Conservation (phyloP, 2,113 vertebrate genomes). For the Nothocercus julius region DNA sequence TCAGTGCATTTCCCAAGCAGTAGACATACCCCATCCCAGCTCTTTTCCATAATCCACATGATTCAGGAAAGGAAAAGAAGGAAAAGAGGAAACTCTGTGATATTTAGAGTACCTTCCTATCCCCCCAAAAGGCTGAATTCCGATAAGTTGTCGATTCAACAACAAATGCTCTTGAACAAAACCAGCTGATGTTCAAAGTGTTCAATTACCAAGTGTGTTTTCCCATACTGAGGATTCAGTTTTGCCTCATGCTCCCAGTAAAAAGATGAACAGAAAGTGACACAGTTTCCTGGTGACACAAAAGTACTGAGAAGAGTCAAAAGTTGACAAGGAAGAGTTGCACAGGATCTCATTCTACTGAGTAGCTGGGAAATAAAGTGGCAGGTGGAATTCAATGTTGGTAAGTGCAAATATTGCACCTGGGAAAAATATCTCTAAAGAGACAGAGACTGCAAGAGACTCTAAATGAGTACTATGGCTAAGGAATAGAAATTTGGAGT, state of each 20-base stretch:
- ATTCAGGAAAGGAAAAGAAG: background rate
- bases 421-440: constrained; percentile 13
- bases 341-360: background rate
- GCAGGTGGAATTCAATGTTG: background rate
- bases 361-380: background rate
- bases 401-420: background rate
- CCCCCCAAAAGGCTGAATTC: constrained; percentile 30
- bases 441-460: background rate
- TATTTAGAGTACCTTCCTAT: constrained; percentile 6
- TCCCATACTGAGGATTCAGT: background rate
- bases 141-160: constrained; percentile 49
- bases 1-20: background rate
- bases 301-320: background rate
- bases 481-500: background rate
- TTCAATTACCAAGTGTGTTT: constrained; percentile 17
- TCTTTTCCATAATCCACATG: constrained; percentile 8
- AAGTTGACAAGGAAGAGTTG: background rate
- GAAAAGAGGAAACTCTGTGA: background rate
- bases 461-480: background rate
- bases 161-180: constrained; percentile 59
- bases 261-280: background rate
- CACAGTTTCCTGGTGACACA: background rate
- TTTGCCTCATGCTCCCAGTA: constrained; percentile 22
- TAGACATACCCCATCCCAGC: background rate
- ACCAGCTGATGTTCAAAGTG: constrained; percentile 31